phyloP scores from a whole-genome alignment of 1,140 invertebrate species.

The Meloidogyne floridensis region DNA sequence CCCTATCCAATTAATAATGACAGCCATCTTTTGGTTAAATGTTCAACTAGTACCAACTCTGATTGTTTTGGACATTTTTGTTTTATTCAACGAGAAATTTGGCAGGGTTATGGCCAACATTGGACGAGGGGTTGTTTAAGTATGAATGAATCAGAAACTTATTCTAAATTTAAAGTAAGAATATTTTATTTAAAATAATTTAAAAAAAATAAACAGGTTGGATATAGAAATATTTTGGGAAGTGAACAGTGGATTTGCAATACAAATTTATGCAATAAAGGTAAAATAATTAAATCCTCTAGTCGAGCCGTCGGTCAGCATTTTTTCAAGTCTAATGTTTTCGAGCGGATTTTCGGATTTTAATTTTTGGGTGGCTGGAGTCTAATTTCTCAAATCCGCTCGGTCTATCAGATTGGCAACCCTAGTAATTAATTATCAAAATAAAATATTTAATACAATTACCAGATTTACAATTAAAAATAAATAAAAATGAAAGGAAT shows the following conservation, averaged over 20 bases:
- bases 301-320: too few relatives aligned
- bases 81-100: conserved; percentile 33
- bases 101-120: conserved; percentile 39
- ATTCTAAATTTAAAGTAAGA: conserved; percentile 13
- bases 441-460: too few relatives aligned
- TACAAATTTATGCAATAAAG: conserved; percentile 38
- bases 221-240: conserved; percentile 45
- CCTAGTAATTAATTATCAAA: too few relatives aligned
- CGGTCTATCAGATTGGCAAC: too few relatives aligned
- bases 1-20: conserved; percentile 36
- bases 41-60: conserved; percentile 16
- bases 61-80: conserved; percentile 43
- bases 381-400: too few relatives aligned
- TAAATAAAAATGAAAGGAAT: too few relatives aligned
- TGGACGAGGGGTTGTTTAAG: conserved; percentile 27
- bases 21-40: conserved; percentile 28
- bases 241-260: conserved; percentile 46
- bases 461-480: too few relatives aligned
- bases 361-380: too few relatives aligned
- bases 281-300: too few relatives aligned
- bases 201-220: conserved; percentile 29
- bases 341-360: not conserved
- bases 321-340: too few relatives aligned
- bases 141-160: conserved; percentile 17
- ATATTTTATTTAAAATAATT: not conserved